These are phyloP conservation scores for Oreochromis mossambicus DNA, from an alignment of 2,797 vertebrate species.

Conservation along the genomic window DNA sequence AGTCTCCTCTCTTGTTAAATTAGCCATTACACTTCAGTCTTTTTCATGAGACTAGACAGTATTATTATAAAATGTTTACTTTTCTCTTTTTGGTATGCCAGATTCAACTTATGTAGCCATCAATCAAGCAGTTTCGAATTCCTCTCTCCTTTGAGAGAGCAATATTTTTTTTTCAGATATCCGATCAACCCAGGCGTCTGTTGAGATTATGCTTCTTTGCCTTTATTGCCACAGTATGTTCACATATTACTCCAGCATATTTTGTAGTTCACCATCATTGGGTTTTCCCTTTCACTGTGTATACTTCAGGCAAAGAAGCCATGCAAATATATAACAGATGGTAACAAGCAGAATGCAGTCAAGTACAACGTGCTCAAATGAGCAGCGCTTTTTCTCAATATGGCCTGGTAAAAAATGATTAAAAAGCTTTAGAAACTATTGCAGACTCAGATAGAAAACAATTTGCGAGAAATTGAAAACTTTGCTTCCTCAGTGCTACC, in stretches of 20 bases:
- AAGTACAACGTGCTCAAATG: slow-evolving; percentile 41
- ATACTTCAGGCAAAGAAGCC: slow-evolving; percentile 41
- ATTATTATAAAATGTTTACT: slow-evolving; percentile 29
- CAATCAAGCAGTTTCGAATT: background rate
- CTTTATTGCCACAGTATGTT: background rate
- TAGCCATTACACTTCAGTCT: background rate
- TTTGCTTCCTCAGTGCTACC: background rate
- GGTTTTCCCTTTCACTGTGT: slow-evolving; percentile 16
- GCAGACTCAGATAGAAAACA: background rate
- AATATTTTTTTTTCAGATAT: background rate
- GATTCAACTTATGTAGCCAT: background rate
- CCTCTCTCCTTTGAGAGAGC: background rate
- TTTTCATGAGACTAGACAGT: background rate
- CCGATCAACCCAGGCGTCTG: background rate
- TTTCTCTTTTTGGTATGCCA: background rate
- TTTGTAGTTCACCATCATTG: slow-evolving; percentile 14
- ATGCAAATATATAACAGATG: slow-evolving; percentile 54
- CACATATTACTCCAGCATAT: background rate
- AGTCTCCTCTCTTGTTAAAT: background rate
- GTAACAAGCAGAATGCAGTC: slow-evolving; percentile 41
- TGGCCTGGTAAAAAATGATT: slow-evolving; percentile 18
- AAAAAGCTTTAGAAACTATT: slow-evolving; percentile 10
- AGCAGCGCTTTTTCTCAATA: slow-evolving; percentile 36
- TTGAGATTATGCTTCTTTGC: background rate
- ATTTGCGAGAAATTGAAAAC: background rate